A percentile compares a stretch with the other conserved stretches of the same genome.
These are phyloP conservation scores for Ctenoplectra terminalis DNA, from an alignment of 1,140 invertebrate species.

Conservation along the genomic window DNA sequence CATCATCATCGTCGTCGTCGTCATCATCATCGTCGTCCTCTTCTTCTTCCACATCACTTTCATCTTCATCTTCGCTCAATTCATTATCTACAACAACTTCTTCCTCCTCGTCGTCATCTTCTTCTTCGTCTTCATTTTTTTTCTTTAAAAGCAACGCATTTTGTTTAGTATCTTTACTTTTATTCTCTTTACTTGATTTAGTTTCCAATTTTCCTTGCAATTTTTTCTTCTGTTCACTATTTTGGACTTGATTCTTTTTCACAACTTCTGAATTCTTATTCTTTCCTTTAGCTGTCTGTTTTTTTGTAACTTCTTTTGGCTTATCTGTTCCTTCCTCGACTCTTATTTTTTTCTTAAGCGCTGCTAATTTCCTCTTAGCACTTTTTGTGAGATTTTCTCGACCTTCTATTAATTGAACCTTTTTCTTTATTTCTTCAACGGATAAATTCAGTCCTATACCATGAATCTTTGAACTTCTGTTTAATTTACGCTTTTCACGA, in stretches of 20 bases:
- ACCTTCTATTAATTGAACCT: conserved; percentile 60
- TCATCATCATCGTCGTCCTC: neutral
- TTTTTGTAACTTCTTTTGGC: neutral
- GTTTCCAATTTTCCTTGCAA: neutral
- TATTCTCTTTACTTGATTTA: conserved; percentile 5
- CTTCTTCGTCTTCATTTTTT: conserved; percentile 66
- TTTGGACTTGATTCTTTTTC: conserved; percentile 79
- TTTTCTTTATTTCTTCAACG: conserved; percentile 62
- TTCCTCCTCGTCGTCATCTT: conserved; percentile 75
- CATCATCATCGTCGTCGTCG: conserved; percentile 62
- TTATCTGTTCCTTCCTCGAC: conserved; percentile 37
- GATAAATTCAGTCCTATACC: neutral
- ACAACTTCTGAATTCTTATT: neutral
- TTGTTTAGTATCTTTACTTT: conserved; percentile 51
- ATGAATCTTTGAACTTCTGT: conserved; percentile 6
- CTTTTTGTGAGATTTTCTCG: conserved; percentile 63
- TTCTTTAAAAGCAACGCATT: conserved; percentile 79
- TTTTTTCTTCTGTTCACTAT: conserved; percentile 65
- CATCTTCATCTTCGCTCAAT: neutral
- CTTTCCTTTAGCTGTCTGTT: neutral
- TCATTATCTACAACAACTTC: conserved; percentile 53
- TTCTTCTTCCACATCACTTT: conserved; percentile 27
- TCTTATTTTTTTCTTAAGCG: conserved; percentile 61
- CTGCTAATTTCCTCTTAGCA: conserved; percentile 63
- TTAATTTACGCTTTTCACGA: neutral